Base-by-base conservation (phyloP, 1,140 invertebrate species). In the Streblospio benedicti region DNA sequence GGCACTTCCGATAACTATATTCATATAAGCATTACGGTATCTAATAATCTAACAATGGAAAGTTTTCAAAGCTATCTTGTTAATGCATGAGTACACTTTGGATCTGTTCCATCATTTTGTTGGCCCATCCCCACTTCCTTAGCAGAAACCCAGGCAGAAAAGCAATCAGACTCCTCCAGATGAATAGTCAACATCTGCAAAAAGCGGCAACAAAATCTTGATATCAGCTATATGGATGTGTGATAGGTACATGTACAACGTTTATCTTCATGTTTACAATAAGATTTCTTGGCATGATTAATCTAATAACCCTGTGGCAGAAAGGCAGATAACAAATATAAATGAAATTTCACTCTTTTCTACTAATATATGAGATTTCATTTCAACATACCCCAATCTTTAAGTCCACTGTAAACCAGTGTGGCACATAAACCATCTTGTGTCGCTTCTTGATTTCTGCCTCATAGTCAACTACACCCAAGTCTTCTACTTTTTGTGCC, bases 401-500 rank as follows among this genome's bases (percentile, higher is more conserved):
- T 4, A 98, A 83, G 81, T 99, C 96, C 53, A 99, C 92, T 70
- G 91, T 95, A 77, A 99, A 99, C 97, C 97, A 99, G 81, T 92
- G 97, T 43, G 97, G 97, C 67, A 99, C 93, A 79, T 89, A 97
- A 50, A 99, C 86, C 80, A 89, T 87, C 81, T 94, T 93, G 63
- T 89, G 91, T 66, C 89, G 82, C 74, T 89, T 88, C 71, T 96
- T 94, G 0, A 95, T 84, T 79, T 97, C 93, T 70, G 93, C 89
- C 38, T 99, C 95, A 79, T 92, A 95, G 81, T 97, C 89, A 1
- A 93, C 84, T 70, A 85, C 82, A 2, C 93, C 94, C 45, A 97
- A 81, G 76, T 95, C 91, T 80, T 95, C 87, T 20, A 95, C 82
- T 83, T 95, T 95, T 60, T 83, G 82, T 2, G 91, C 91, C 83